phyloP scores from a whole-genome alignment of 2,113 vertebrate species.

The Silurus asotus region DNA sequence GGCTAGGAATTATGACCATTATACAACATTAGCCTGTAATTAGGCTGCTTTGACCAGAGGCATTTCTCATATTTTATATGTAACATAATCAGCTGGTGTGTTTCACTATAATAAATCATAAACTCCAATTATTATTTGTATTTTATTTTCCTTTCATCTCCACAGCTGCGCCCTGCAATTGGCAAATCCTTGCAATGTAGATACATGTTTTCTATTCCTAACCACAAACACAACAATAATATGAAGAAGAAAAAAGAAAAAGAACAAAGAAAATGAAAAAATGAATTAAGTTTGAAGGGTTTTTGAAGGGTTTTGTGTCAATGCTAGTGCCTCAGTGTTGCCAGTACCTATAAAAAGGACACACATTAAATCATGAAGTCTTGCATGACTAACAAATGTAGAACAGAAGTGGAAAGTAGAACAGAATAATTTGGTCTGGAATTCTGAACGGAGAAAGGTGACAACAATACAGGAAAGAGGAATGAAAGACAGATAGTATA shows the following conservation, averaged over 20 bases:
- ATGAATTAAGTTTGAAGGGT: background rate
- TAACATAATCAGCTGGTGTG: constrained; percentile 48
- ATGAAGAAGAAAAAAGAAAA: background rate
- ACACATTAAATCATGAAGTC: background rate
- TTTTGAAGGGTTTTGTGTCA: background rate
- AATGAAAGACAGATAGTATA: background rate
- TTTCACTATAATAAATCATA: constrained; percentile 53
- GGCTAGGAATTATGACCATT: constrained; percentile 60
- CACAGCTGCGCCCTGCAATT: constrained; percentile 11
- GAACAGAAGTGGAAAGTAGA: background rate
- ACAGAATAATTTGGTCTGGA: background rate
- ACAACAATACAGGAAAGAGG: background rate
- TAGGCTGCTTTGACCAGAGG: constrained; percentile 57
- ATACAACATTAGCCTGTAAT: constrained; percentile 59
- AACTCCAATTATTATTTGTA: constrained; percentile 35
- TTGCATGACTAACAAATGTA: background rate
- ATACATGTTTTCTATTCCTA: background rate
- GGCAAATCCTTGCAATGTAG: background rate
- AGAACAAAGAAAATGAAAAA: background rate
- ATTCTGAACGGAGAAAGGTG: background rate
- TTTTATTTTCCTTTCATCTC: constrained; percentile 50
- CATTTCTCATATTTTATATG: constrained; percentile 59
- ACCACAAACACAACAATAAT: background rate
- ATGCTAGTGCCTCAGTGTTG: background rate
- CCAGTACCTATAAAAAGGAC: background rate